Conservation (phyloP, 2,888 invertebrate species). For the Pristionchus mayeri region DNA sequence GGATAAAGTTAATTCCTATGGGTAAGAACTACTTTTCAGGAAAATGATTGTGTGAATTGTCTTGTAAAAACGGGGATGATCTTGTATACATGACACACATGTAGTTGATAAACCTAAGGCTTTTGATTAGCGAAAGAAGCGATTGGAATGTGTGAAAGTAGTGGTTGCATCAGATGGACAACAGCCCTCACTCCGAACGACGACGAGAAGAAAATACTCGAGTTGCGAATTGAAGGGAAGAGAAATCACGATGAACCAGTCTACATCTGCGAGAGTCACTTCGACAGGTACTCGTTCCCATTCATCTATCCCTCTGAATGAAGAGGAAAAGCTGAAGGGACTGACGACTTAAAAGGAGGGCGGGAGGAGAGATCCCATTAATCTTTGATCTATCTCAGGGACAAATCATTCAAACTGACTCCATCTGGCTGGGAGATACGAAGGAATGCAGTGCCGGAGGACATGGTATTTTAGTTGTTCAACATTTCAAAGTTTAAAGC, state of each 20-base stretch:
- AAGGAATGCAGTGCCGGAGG: not conserved
- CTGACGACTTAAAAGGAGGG: too few relatives aligned
- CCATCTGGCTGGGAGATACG: not conserved
- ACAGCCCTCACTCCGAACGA: not conserved
- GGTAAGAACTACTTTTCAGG: too few relatives aligned
- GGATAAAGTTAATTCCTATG: too few relatives aligned
- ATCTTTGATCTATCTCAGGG: not conserved
- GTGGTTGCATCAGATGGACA: not conserved
- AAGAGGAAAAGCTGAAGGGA: too few relatives aligned
- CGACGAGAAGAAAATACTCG: not conserved
- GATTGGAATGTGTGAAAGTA: not conserved
- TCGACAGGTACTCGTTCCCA: conserved; percentile 25
- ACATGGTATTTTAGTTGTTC: not conserved
- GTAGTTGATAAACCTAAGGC: too few relatives aligned
- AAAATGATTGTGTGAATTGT: too few relatives aligned
- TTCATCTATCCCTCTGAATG: too few relatives aligned
- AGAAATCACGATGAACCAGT: not conserved
- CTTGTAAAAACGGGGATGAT: too few relatives aligned
- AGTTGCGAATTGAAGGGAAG: not conserved
- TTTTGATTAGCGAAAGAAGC: too few relatives aligned
- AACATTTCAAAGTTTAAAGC: too few relatives aligned
- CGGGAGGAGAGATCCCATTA: too few relatives aligned
- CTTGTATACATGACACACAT: not conserved
- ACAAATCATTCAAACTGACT: not conserved
- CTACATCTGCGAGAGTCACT: conserved; percentile 12